These are phyloP conservation scores for Centruroides sculpturatus DNA, from an alignment of 1,140 invertebrate genomes.

Conservation along the genomic window DNA sequence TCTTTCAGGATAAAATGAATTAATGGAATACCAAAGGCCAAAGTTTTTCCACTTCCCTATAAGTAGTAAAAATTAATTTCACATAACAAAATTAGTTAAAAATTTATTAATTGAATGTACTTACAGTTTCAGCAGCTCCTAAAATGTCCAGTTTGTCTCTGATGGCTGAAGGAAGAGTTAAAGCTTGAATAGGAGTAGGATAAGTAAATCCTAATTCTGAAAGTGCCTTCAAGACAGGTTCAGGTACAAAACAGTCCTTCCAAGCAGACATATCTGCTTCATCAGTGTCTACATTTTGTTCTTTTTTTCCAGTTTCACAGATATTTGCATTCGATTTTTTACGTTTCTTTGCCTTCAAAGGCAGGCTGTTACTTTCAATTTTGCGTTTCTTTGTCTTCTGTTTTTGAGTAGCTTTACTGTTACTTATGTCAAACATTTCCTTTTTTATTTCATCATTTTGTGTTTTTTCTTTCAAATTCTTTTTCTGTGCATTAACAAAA, in stretches of 20 bases:
- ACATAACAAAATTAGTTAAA: too few relatives aligned
- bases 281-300: background rate
- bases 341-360: background rate
- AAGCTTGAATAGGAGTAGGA: constrained; percentile 67
- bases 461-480: too few relatives aligned
- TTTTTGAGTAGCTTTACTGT: too few relatives aligned
- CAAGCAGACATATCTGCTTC: constrained; percentile 36
- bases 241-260: constrained; percentile 51
- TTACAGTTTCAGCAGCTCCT: constrained; percentile 80
- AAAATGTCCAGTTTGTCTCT: constrained; percentile 72
- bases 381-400: background rate
- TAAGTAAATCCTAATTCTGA: constrained; percentile 53
- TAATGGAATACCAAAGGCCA: constrained; percentile 92
- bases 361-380: background rate
- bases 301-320: background rate
- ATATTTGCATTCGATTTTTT: background rate
- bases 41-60: constrained; percentile 85
- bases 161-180: constrained; percentile 69
- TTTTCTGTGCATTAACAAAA: too few relatives aligned
- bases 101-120: background rate
- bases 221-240: constrained; percentile 54
- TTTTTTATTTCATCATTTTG: too few relatives aligned
- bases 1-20: constrained; percentile 49
- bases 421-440: too few relatives aligned
- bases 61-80: constrained; percentile 6